Percentiles rank a stretch among this genome's conserved stretches.
Conservation (phyloP, 1,140 invertebrate species). For the Apis cerana region DNA sequence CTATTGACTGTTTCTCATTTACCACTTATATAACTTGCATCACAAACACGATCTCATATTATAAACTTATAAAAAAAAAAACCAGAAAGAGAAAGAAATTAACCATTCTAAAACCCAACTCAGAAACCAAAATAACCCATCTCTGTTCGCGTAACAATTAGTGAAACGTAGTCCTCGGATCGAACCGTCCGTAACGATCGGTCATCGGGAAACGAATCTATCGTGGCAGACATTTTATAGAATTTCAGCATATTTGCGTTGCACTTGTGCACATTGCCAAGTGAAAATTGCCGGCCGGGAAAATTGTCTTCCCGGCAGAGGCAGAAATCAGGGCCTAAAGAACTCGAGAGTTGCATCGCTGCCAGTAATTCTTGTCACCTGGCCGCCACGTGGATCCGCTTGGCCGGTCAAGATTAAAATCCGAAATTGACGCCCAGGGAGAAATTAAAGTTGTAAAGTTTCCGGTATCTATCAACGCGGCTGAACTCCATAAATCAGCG, state of each 20-base stretch:
- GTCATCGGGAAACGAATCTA: slow-evolving; percentile 28
- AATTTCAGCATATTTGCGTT: slow-evolving; percentile 46
- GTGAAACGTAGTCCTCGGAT: background rate
- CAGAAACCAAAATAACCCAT: background rate
- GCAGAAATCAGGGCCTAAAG: slow-evolving; percentile 19
- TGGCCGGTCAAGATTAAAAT: slow-evolving; percentile 67
- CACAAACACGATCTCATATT: too few relatives aligned
- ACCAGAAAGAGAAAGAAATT: too few relatives aligned
- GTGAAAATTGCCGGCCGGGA: slow-evolving; percentile 34
- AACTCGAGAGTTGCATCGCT: background rate
- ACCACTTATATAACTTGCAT: too few relatives aligned
- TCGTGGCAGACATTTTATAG: slow-evolving; percentile 34
- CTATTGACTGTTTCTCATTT: too few relatives aligned
- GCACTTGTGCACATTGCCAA: slow-evolving; percentile 41
- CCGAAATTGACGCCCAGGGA: slow-evolving; percentile 66
- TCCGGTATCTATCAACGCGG: slow-evolving; percentile 72
- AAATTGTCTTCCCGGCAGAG: slow-evolving; percentile 1
- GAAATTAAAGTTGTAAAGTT: slow-evolving; percentile 73
- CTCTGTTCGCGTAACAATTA: background rate
- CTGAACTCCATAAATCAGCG: slow-evolving; percentile 72
- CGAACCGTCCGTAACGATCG: background rate
- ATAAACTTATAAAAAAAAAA: too few relatives aligned
- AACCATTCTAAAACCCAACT: too few relatives aligned
- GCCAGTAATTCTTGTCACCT: slow-evolving; percentile 54
- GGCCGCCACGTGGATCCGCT: slow-evolving; percentile 31